Evolutionary conservation across 2,113 vertebrate species (phyloP).

Genomic region (Sitta europaea): DNA sequence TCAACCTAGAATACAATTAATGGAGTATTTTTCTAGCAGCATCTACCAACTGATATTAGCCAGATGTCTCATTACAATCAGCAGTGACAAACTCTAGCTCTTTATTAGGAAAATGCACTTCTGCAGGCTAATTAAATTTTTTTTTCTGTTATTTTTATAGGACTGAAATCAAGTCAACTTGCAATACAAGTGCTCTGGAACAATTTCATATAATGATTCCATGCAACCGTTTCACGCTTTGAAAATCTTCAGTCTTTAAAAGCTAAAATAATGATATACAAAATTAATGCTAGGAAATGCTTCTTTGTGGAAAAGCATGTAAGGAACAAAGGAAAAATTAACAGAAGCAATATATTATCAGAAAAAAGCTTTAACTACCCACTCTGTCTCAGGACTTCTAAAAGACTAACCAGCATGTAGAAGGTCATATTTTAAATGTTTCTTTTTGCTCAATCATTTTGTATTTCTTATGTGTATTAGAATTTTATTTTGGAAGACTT

Average conservation of each 20-base stretch:
- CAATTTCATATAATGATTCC: not conserved
- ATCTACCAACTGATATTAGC: slow-evolving; percentile 57
- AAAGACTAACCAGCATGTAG: not conserved
- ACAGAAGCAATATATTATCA: not conserved
- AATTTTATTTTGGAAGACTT: not conserved
- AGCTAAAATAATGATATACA: not conserved
- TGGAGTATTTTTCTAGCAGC: slow-evolving; percentile 57
- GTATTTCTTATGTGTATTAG: not conserved
- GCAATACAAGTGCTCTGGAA: slow-evolving; percentile 14
- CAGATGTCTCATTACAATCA: slow-evolving; percentile 71
- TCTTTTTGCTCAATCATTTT: not conserved
- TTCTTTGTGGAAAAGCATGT: not conserved
- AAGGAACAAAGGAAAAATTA: not conserved
- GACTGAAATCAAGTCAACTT: slow-evolving; percentile 62
- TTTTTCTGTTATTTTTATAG: slow-evolving; percentile 47
- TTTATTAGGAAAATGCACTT: slow-evolving; percentile 58
- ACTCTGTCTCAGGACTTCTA: not conserved
- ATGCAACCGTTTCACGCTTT: not conserved
- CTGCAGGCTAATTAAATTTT: slow-evolving; percentile 38
- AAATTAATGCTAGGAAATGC: not conserved
- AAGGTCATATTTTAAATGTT: not conserved
- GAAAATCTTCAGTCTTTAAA: not conserved
- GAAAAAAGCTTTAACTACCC: not conserved
- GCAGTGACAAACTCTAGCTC: slow-evolving; percentile 53
- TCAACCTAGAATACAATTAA: slow-evolving; percentile 42